Percentiles rank a stretch among this genome's conserved stretches.
These are phyloP conservation scores for Ochlodes sylvanus DNA, from an alignment of 2,888 invertebrate genomes.

Conservation along the genomic window DNA sequence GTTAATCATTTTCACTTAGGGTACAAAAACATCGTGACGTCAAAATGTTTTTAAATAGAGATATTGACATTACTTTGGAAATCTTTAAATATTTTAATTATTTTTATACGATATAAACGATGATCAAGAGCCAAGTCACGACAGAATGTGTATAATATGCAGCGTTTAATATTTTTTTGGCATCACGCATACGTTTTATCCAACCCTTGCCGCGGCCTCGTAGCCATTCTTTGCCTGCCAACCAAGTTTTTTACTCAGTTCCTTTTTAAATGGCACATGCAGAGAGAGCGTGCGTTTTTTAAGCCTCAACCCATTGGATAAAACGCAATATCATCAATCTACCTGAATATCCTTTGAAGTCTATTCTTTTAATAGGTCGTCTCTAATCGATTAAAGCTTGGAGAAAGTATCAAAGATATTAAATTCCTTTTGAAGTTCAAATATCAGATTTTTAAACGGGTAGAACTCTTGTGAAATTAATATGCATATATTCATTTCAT, in stretches of 20 bases:
- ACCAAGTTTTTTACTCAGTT: constrained; percentile 68
- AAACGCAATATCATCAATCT: constrained; percentile 81
- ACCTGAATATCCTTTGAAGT: constrained; percentile 71
- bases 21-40: neutral
- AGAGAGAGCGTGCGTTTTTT: constrained; percentile 75
- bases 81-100: neutral
- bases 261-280: constrained; percentile 84
- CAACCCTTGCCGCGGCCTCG: constrained; percentile 78
- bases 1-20: neutral
- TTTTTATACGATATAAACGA: neutral
- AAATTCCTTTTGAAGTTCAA: constrained; percentile 12
- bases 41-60: neutral
- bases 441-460: neutral
- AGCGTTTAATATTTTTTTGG: constrained; percentile 74
- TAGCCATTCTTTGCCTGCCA: constrained; percentile 78
- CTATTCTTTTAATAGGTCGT: constrained; percentile 76
- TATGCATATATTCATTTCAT: too few relatives aligned
- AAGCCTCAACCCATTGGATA: constrained; percentile 65
- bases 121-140: constrained; percentile 50
- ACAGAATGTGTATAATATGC: constrained; percentile 55
- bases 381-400: constrained; percentile 71
- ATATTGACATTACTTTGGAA: too few relatives aligned
- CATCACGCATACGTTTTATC: constrained; percentile 65
- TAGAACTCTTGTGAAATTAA: neutral
- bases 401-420: constrained; percentile 35